phyloP scores from a whole-genome alignment of 2,888 invertebrate species.

The Onchidella celtica region DNA sequence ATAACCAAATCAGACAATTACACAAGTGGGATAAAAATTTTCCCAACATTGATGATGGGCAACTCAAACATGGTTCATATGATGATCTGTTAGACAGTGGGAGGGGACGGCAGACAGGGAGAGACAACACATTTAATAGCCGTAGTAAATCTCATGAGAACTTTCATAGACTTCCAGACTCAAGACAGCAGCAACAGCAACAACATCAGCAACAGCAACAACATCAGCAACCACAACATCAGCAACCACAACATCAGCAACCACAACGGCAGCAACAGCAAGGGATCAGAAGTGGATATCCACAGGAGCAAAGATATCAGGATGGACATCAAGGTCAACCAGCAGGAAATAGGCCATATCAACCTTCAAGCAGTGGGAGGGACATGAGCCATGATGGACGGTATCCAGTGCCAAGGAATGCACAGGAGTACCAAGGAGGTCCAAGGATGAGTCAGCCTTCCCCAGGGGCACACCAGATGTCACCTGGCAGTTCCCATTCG shows the following conservation, averaged over 20 bases:
- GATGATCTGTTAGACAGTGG: slow-evolving; percentile 34
- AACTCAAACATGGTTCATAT: slow-evolving; percentile 34
- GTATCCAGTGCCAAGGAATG: too few relatives aligned
- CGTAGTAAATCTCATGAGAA: slow-evolving; percentile 50
- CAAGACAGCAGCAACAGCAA: not conserved
- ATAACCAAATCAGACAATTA: slow-evolving; percentile 30
- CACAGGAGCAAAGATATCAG: too few relatives aligned
- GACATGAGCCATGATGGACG: too few relatives aligned
- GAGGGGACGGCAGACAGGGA: not conserved
- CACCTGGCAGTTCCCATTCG: too few relatives aligned
- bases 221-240: too few relatives aligned
- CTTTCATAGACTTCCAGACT: slow-evolving; percentile 16
- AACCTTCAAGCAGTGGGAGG: not conserved
- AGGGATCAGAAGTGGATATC: too few relatives aligned
- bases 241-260: too few relatives aligned
- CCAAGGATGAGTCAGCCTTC: too few relatives aligned
- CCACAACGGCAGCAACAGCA: too few relatives aligned
- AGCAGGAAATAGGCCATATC: not conserved
- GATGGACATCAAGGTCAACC: not conserved
- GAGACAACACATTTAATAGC: slow-evolving; percentile 20
- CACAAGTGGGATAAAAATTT: slow-evolving; percentile 43
- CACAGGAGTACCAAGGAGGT: too few relatives aligned
- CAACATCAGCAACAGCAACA: too few relatives aligned
- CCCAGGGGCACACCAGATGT: too few relatives aligned
- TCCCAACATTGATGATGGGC: slow-evolving; percentile 16